phyloP scores from a whole-genome alignment of 2,113 vertebrate genomes.

The Zosterops borbonicus region DNA sequence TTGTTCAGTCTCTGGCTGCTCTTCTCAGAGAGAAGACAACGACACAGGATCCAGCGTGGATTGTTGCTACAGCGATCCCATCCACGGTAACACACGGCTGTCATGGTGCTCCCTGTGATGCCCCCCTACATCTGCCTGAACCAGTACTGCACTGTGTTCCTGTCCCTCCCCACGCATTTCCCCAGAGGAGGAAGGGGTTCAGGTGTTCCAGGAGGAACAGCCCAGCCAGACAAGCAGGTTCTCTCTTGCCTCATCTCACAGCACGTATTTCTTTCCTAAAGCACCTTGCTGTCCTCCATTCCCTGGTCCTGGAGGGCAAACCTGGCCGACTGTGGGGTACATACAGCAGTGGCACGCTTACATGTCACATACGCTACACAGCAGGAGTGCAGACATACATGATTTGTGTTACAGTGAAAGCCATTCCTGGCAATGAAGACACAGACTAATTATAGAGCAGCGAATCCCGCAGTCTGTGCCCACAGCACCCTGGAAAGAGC shows the following conservation, averaged over 20 bases:
- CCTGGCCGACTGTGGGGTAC: background rate
- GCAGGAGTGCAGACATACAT: background rate
- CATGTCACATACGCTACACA: fast-evolving
- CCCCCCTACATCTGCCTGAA: background rate
- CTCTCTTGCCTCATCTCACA: background rate
- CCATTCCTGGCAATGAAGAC: background rate
- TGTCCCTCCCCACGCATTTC: background rate
- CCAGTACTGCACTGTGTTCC: background rate
- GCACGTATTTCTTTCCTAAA: fast-evolving
- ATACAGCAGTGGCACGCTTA: fast-evolving
- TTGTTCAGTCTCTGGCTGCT: background rate
- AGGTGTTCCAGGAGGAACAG: background rate
- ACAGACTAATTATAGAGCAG: slow-evolving; percentile 32
- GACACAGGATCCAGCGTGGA: background rate
- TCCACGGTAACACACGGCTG: fast-evolving
- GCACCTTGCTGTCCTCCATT: background rate
- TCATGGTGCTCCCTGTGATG: fast-evolving
- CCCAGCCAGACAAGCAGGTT: background rate
- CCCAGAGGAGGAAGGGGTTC: background rate
- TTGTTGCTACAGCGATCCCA: background rate
- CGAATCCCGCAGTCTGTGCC: background rate
- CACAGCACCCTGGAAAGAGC: background rate
- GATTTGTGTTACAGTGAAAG: background rate
- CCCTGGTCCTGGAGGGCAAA: background rate
- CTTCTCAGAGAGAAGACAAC: background rate